Conservation (phyloP, 1,140 invertebrate species). For the Papilio xuthus region DNA sequence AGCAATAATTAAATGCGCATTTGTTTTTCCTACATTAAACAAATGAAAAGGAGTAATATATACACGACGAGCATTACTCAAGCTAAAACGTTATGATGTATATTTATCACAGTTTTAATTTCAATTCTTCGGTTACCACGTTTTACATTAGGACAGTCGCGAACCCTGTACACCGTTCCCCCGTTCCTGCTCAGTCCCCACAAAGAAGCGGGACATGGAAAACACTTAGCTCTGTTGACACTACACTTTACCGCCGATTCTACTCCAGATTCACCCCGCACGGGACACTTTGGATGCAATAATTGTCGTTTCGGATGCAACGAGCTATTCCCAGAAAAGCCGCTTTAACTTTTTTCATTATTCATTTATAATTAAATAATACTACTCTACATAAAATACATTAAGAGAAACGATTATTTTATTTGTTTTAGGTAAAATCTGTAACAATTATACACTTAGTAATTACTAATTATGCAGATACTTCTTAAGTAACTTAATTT, state of each 20-base stretch:
- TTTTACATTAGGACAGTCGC: slow-evolving; percentile 22
- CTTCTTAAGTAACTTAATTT: not conserved
- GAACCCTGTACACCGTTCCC: slow-evolving; percentile 20
- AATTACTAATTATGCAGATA: no score
- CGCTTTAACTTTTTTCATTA: not conserved
- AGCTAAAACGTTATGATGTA: no score
- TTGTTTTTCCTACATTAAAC: no score
- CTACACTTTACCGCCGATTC: slow-evolving; percentile 75
- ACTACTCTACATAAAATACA: not conserved
- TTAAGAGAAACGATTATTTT: not conserved
- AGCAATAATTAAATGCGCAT: no score
- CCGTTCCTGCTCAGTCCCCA: slow-evolving; percentile 53
- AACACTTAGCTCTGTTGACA: slow-evolving; percentile 80
- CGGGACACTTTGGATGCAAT: slow-evolving; percentile 53
- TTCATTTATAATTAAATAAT: not conserved
- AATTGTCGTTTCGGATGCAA: slow-evolving; percentile 40
- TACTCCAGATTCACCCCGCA: slow-evolving; percentile 56
- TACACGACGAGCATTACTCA: no score
- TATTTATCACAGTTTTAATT: no score
- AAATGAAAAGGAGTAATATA: no score
- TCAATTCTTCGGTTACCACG: slow-evolving; percentile 15
- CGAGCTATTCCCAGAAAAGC: slow-evolving; percentile 22
- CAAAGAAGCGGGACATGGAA: slow-evolving; percentile 73
- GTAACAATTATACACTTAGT: not conserved
- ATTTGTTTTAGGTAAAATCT: not conserved